A percentile compares a stretch with the other conserved stretches of the same genome.
phyloP scores from a whole-genome alignment of 2,888 invertebrate genomes.

The Philhelius pedissequus region DNA sequence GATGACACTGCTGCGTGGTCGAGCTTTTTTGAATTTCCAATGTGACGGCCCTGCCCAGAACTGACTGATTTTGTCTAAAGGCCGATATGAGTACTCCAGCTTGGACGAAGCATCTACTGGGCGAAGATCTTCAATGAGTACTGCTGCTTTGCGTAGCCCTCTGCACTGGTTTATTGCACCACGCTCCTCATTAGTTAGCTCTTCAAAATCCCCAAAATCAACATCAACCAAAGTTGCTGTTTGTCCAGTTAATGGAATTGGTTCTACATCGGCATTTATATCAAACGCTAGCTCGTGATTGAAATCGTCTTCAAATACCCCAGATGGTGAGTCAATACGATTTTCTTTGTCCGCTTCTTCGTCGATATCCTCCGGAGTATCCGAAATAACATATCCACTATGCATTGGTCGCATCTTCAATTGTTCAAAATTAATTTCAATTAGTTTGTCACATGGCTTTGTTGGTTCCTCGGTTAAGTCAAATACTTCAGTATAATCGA shows the following conservation, averaged over 20 bases:
- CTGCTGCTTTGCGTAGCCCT: conserved; percentile 76
- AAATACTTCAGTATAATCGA: conserved; percentile 71
- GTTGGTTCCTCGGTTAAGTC: conserved; percentile 54
- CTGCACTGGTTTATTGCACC: conserved; percentile 75
- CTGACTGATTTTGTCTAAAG: conserved; percentile 79
- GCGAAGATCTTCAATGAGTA: conserved; percentile 81
- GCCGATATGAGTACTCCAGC: conserved; percentile 87
- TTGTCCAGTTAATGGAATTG: conserved; percentile 79
- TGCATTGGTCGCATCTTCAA: conserved; percentile 74
- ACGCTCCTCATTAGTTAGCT: conserved; percentile 77
- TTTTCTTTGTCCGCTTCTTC: conserved; percentile 69
- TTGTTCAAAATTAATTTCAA: conserved; percentile 70
- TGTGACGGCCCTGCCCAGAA: conserved; percentile 91
- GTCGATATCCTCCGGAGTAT: conserved; percentile 74
- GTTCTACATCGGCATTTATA: conserved; percentile 83
- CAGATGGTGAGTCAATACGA: conserved; percentile 76
- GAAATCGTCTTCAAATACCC: conserved; percentile 76
- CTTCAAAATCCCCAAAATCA: conserved; percentile 78
- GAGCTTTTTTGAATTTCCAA: conserved; percentile 85
- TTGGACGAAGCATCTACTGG: conserved; percentile 80
- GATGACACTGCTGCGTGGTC: conserved; percentile 71
- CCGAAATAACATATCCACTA: conserved; percentile 75
- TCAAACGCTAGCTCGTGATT: conserved; percentile 82
- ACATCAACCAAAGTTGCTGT: conserved; percentile 74
- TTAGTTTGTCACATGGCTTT: conserved; percentile 71